Evolutionary conservation across 2,797 vertebrate genomes (phyloP), one percentile per base, ranked within the genome.

Genomic region (Alectoris magna): DNA sequence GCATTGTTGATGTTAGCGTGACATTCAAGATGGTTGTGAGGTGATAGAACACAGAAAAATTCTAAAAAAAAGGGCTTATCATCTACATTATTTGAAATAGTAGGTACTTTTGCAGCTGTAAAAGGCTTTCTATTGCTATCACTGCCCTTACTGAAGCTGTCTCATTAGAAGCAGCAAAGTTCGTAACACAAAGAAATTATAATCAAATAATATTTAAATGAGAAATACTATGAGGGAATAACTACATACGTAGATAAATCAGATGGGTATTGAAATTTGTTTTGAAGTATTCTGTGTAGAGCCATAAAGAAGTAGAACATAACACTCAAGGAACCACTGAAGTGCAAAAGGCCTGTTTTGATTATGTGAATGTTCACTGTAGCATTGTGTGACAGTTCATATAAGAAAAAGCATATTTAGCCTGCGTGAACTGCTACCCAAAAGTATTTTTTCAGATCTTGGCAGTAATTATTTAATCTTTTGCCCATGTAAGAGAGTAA

Each of bases 41-140:
- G 53, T 24, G 16, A 58, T 6, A 56, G 6, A 80, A 68, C 44
- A 36, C 11, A 31, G 89, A 78, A 88, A 91, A 92, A 43, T 94
- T 79, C n/a, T 87, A 87, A 23, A 78, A 71, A 62, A 69, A 43
- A 43, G 74, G 53, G 41, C 36, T 93, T 95, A 56, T 88, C 67
- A n/a, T 95, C 91, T 46, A 92, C 27, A 73, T 92, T 82, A 22
- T 93, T 94, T 43, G 96, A 88, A 90, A 87, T 67, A 72, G 79
- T 41, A 27, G 38, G 84, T 51, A 93, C 1, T 22, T 76, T 60
- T 53, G 60, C 75, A 24, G 58, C 80, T 38, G 70, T 80, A 62
- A 94, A 96, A 75, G 89, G 68, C 3, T 60, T 56, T 51, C 77
- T 55, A 22, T 67, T 83, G 19, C 76, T 84, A 36, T 95, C 86